Evolutionary conservation across 2,797 vertebrate species (phyloP), one percentile per base, ranked within the genome.

Genomic region (Enteromius argenteus): DNA sequence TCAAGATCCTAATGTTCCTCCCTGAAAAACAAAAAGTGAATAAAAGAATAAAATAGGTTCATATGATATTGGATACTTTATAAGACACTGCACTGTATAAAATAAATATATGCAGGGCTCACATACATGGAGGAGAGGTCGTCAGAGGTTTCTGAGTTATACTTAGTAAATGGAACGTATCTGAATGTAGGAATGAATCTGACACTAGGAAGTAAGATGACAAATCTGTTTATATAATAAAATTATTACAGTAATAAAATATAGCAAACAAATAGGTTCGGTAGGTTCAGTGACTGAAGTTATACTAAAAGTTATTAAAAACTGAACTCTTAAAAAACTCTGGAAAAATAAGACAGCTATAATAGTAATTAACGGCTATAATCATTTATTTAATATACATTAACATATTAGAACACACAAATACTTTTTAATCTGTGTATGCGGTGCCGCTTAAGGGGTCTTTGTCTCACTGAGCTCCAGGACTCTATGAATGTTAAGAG

Each of bases 1-100:
- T 19, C 72, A 95, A 60, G 89, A 95, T 91, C 66, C 86, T 88
- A 4, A 46, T 19, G 23, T 4, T 17, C 19, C 21, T 74, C 14
- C 5, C 77, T 85, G 27, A 14, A n/a, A 32, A 3, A 73, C 4
- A 64, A n/a, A 75, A 27, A 88, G 27, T 78, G 0, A 71, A 14
- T 71, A 56, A 39, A 46, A 6, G 42, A 72, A 39, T n/a, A 23
- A 69, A 44, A 44, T 44, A 58, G 1, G 0, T 2, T 21, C 13
- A 71, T 68, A 60, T 42, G 27, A n/a, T 23, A 0, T 19, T 27
- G 14, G 19, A 60, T 42, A 30, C 62, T 49, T 6, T 32, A 42
- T 30, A 35, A 21, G 30, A 19, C 17, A 66, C 21, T 60, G 37
- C 37, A 44, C 2, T 23, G n/a, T 72, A 17, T 10, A 4, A 49